Conservation (phyloP, 2,888 invertebrate genomes). For the Polydesmus complanatus region DNA sequence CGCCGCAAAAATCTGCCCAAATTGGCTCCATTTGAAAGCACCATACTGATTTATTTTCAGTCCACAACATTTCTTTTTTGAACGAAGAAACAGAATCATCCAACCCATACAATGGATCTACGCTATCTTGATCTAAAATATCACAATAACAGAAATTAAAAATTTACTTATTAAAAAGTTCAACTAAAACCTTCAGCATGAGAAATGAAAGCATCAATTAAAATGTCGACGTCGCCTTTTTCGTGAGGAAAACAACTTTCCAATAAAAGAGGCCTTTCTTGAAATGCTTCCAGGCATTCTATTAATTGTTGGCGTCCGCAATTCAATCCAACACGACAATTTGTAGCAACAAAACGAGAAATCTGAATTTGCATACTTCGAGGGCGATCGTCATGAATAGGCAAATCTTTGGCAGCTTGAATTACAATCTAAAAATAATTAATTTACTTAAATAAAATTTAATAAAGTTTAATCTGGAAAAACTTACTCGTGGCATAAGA, state of each 20-base stretch:
- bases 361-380: conserved; percentile 71
- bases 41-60: conserved; percentile 74
- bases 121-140: conserved; percentile 35
- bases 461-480: not conserved
- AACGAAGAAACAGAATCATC: not conserved
- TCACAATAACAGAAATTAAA: not conserved
- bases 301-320: conserved; percentile 54
- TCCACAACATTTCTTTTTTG: conserved; percentile 49
- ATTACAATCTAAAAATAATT: conserved; percentile 47
- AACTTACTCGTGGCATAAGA: conserved; percentile 73
- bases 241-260: conserved; percentile 63
- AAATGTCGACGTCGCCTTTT: conserved; percentile 53
- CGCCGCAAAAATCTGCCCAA: conserved; percentile 84
- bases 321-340: conserved; percentile 45
- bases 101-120: not conserved
- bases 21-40: conserved; percentile 74
- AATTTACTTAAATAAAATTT: not conserved
- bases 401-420: conserved; percentile 59
- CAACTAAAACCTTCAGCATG: conserved; percentile 42
- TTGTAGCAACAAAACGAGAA: conserved; percentile 57
- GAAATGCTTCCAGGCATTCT: conserved; percentile 59
- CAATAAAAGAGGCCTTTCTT: conserved; percentile 58
- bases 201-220: conserved; percentile 65
- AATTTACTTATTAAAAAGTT: not conserved
- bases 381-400: conserved; percentile 73